These are phyloP conservation scores for Squalus acanthias DNA, from an alignment of 2,797 vertebrate species.

Conservation along the genomic window DNA sequence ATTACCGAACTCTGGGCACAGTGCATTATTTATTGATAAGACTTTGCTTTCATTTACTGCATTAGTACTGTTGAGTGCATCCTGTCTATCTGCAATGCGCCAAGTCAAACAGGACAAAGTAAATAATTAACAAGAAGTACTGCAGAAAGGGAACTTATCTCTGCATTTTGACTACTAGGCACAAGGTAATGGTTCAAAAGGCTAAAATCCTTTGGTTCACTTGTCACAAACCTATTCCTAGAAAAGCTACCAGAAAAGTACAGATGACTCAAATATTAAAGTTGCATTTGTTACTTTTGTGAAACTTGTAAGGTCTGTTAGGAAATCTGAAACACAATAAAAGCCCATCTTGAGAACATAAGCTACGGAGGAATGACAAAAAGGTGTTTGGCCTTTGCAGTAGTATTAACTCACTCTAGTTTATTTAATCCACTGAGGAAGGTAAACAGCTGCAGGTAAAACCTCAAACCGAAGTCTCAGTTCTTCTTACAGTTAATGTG, in stretches of 20 bases:
- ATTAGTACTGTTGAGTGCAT: not conserved
- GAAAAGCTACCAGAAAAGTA: not conserved
- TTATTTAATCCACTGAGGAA: not conserved
- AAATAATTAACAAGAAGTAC: slow-evolving; percentile 29
- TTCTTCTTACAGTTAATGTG: too few species aligned
- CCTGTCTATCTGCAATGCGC: not conserved
- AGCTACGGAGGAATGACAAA: not conserved
- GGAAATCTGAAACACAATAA: not conserved
- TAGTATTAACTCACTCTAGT: too few species aligned
- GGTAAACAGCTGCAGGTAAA: not conserved
- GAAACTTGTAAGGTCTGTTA: not conserved
- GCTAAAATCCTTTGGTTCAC: not conserved
- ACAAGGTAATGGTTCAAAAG: not conserved
- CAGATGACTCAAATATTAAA: not conserved
- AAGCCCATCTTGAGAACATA: not conserved
- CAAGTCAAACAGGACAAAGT: not conserved
- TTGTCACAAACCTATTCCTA: not conserved
- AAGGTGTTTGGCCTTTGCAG: not conserved
- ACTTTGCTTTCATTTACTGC: not conserved
- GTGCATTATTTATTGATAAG: slow-evolving; percentile 6
- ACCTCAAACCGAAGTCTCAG: not conserved
- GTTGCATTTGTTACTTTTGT: not conserved
- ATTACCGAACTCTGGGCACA: not conserved
- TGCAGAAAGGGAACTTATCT: not conserved
- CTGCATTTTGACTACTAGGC: not conserved